Percentiles rank a stretch among this genome's conserved stretches.
phyloP scores from a whole-genome alignment of 2,888 invertebrate genomes.

The Drosophila histrio region DNA sequence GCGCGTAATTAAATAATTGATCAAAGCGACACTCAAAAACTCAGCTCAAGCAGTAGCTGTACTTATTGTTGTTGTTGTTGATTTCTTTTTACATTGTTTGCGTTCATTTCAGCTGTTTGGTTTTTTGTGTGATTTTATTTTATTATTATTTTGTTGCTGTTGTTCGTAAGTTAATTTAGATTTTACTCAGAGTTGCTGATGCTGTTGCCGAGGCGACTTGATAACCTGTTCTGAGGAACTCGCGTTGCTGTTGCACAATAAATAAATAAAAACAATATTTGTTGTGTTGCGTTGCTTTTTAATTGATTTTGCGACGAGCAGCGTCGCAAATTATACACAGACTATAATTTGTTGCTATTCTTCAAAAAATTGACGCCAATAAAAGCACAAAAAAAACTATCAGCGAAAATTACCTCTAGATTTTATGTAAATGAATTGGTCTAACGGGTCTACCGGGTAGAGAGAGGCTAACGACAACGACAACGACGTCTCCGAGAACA shows the following conservation, averaged over 20 bases:
- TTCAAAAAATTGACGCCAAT: conserved; percentile 68
- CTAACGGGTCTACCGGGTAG: conserved; percentile 49
- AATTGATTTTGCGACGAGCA: conserved; percentile 68
- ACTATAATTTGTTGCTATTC: conserved; percentile 63
- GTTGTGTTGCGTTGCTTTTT: conserved; percentile 65
- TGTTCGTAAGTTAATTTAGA: conserved; percentile 16
- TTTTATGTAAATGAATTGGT: conserved; percentile 63
- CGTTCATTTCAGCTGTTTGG: conserved; percentile 19
- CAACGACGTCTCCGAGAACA: not conserved
- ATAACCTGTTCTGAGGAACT: conserved; percentile 70
- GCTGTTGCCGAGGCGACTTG: conserved; percentile 60
- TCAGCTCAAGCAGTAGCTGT: conserved; percentile 1
- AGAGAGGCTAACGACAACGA: conserved; percentile 31
- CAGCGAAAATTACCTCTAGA: conserved; percentile 48
- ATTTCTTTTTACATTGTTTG: conserved; percentile 19
- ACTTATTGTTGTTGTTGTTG: conserved; percentile 11
- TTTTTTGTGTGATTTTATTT: conserved; percentile 7
- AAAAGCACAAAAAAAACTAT: conserved; percentile 42
- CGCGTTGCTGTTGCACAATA: conserved; percentile 67
- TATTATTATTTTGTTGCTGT: conserved; percentile 5
- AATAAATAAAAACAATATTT: conserved; percentile 68
- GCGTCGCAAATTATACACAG: conserved; percentile 64
- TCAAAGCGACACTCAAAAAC: conserved; percentile 51
- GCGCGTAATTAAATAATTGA: conserved; percentile 73
- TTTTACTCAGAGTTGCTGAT: conserved; percentile 25